A percentile compares a stretch with the other conserved stretches of the same genome.
Evolutionary conservation across 2,888 invertebrate genomes (phyloP).

Genomic region (Eupeodes latifasciatus): DNA sequence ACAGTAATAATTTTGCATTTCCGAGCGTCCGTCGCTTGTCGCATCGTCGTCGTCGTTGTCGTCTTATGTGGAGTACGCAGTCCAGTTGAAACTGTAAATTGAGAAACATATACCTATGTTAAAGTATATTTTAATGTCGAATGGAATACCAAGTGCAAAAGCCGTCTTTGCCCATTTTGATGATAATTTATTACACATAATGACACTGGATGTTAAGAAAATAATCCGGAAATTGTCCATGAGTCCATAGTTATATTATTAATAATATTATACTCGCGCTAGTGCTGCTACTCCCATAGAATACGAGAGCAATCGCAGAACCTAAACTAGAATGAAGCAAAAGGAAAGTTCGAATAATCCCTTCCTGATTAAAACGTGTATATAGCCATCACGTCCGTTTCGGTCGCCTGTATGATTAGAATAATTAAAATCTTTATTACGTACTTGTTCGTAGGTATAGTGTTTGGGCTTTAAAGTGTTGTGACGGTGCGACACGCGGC

Average conservation of each 20-base stretch:
- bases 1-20: conserved; percentile 21
- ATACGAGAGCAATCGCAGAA: conserved; percentile 27
- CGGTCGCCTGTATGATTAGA: conserved; percentile 39
- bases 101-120: neutral
- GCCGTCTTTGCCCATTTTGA: conserved; percentile 4
- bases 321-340: conserved; percentile 31
- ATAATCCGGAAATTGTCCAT: conserved; percentile 36
- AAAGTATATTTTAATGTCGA: neutral
- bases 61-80: conserved; percentile 14
- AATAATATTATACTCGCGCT: too few species aligned
- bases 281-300: neutral
- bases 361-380: conserved; percentile 50
- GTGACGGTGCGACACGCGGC: neutral
- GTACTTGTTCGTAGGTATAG: neutral
- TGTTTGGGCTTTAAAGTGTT: conserved; percentile 4
- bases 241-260: neutral
- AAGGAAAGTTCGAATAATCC: conserved; percentile 55
- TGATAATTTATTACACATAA: conserved; percentile 27
- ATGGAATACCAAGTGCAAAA: conserved; percentile 9
- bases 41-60: neutral
- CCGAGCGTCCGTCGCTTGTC: neutral
- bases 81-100: conserved; percentile 30
- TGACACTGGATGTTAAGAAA: conserved; percentile 17
- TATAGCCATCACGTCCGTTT: neutral
- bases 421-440: conserved; percentile 33